phyloP scores from a whole-genome alignment of 2,113 vertebrate species.

The Deroptyus accipitrinus region DNA sequence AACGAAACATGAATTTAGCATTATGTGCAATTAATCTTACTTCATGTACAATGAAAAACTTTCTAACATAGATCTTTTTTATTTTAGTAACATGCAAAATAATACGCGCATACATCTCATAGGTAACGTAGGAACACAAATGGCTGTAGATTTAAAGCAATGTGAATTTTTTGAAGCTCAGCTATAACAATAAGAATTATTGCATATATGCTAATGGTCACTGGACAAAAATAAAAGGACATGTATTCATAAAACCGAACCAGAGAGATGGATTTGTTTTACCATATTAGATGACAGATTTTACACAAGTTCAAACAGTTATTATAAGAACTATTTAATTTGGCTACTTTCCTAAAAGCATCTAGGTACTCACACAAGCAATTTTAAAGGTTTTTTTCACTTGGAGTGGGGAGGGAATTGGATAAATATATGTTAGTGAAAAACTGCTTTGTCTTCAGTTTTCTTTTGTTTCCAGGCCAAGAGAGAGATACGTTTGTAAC shows the following conservation, averaged over 20 bases:
- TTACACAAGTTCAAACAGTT: not conserved
- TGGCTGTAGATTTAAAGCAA: not conserved
- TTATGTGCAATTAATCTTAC: not conserved
- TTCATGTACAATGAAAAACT: not conserved
- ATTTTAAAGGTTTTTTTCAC: not conserved
- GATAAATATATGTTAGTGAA: not conserved
- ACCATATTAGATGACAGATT: not conserved
- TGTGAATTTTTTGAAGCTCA: not conserved
- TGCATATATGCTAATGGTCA: not conserved
- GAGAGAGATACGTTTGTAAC: slow-evolving; percentile 17
- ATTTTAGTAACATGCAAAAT: not conserved
- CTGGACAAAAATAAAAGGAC: not conserved
- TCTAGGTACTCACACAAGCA: not conserved
- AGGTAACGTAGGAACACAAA: not conserved
- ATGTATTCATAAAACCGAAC: not conserved
- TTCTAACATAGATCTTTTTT: not conserved
- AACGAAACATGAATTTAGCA: not conserved
- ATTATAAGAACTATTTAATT: not conserved
- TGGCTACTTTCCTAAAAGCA: not conserved
- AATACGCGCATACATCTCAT: not conserved
- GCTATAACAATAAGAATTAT: not conserved
- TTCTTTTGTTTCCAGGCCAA: slow-evolving; percentile 10
- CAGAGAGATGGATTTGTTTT: not conserved
- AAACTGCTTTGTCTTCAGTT: not conserved
- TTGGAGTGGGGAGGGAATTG: accelerated